A percentile compares a stretch with the other conserved stretches of the same genome.
Conservation (phyloP, 2,797 vertebrate species). For the Saxicola maurus region DNA sequence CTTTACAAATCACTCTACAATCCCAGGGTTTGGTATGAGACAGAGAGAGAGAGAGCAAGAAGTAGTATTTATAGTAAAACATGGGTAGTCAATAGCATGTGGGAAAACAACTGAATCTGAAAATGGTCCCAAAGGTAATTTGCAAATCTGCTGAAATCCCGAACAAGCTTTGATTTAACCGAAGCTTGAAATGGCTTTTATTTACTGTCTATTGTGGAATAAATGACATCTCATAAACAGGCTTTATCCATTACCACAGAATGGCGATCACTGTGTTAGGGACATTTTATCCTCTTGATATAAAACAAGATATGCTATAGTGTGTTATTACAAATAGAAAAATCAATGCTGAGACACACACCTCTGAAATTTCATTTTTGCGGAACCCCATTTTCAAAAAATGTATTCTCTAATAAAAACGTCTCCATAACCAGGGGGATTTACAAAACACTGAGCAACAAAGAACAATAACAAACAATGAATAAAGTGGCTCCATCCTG, state of each 20-base stretch:
- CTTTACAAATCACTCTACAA: slow-evolving; percentile 58
- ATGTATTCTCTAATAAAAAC: slow-evolving; percentile 79
- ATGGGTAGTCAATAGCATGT: slow-evolving; percentile 61
- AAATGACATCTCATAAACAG: slow-evolving; percentile 88
- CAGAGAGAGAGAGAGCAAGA: neutral
- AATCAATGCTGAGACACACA: slow-evolving; percentile 85
- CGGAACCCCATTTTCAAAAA: slow-evolving; percentile 72
- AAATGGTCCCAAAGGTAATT: slow-evolving; percentile 87
- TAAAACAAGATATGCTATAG: slow-evolving; percentile 78
- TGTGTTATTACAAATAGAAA: slow-evolving; percentile 84
- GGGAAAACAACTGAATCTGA: slow-evolving; percentile 72
- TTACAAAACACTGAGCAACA: slow-evolving; percentile 70
- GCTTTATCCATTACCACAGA: slow-evolving; percentile 84
- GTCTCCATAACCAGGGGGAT: slow-evolving; percentile 71
- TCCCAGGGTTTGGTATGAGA: slow-evolving; percentile 18
- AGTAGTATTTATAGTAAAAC: slow-evolving; percentile 61
- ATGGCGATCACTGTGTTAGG: slow-evolving; percentile 78
- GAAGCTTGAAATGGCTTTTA: slow-evolving; percentile 91
- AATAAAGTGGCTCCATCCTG: slow-evolving; percentile 65
- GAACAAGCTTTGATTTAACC: slow-evolving; percentile 91
- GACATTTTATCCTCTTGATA: slow-evolving; percentile 84
- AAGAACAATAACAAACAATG: slow-evolving; percentile 67
- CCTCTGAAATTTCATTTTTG: slow-evolving; percentile 83
- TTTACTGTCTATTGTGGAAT: slow-evolving; percentile 90
- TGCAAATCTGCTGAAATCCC: slow-evolving; percentile 91